Evolutionary conservation across 2,888 invertebrate species (phyloP).

Genomic region (Tipula confusa): DNA sequence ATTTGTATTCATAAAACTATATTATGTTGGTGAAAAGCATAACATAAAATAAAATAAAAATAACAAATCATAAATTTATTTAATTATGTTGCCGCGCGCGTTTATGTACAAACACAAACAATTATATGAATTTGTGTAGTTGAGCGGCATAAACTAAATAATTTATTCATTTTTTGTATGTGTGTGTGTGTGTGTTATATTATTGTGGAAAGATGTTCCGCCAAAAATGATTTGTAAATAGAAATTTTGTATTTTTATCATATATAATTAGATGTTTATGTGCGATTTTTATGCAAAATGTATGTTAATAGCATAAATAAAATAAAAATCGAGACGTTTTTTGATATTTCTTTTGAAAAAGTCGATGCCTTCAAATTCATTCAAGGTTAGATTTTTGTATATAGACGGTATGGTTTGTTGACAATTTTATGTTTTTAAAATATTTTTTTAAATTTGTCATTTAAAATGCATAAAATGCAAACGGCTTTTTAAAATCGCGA

Average conservation of each 20-base stretch:
- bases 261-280: neutral
- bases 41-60: too few relatives aligned
- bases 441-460: too few relatives aligned
- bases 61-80: neutral
- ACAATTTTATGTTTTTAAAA: too few relatives aligned
- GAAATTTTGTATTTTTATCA: neutral
- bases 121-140: neutral
- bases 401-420: too few relatives aligned
- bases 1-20: neutral
- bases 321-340: neutral
- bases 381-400: neutral
- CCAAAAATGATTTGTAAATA: neutral
- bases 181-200: too few relatives aligned
- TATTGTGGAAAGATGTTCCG: neutral
- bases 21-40: neutral
- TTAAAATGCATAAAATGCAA: too few relatives aligned
- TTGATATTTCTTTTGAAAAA: neutral
- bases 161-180: neutral
- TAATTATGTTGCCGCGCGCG: neutral
- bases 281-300: neutral
- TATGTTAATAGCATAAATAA: neutral
- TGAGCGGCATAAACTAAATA: neutral
- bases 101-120: neutral
- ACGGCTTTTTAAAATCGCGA: too few relatives aligned
- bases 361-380: neutral